These are phyloP conservation scores for Leptinotarsa peninsularis DNA, from an alignment of 2,888 invertebrate species.

Conservation along the genomic window DNA sequence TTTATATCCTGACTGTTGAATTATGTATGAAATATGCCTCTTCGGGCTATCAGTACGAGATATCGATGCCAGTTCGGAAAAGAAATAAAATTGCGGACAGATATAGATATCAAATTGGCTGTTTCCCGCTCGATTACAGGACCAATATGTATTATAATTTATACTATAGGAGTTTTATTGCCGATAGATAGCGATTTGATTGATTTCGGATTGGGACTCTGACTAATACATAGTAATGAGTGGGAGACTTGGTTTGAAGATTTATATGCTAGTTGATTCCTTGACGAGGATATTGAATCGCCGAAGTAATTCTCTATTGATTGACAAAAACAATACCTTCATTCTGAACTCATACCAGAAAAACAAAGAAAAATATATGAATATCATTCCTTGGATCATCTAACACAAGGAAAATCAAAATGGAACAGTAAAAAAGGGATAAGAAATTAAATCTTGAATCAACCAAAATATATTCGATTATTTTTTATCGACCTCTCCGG, in stretches of 20 bases:
- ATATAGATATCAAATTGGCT: constrained; percentile 59
- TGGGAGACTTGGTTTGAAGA: background rate
- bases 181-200: constrained; percentile 38
- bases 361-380: too few species aligned
- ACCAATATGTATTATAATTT: constrained; percentile 61
- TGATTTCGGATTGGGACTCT: constrained; percentile 47
- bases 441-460: too few species aligned
- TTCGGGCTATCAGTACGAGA: constrained; percentile 24
- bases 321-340: too few species aligned
- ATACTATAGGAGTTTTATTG: constrained; percentile 41
- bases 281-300: too few species aligned
- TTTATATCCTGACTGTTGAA: constrained; percentile 30
- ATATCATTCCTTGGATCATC: too few species aligned
- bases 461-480: too few species aligned
- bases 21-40: background rate
- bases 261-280: background rate
- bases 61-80: constrained; percentile 38
- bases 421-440: too few species aligned
- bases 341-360: too few species aligned
- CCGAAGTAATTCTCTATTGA: too few species aligned
- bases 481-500: too few species aligned
- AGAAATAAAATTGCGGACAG: constrained; percentile 43
- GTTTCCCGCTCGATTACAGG: constrained; percentile 53
- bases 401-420: too few species aligned
- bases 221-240: constrained; percentile 49